Evolutionary conservation across 1,140 invertebrate genomes (phyloP), one percentile per base, ranked within the genome.

Genomic region (Vanessa atalanta): DNA sequence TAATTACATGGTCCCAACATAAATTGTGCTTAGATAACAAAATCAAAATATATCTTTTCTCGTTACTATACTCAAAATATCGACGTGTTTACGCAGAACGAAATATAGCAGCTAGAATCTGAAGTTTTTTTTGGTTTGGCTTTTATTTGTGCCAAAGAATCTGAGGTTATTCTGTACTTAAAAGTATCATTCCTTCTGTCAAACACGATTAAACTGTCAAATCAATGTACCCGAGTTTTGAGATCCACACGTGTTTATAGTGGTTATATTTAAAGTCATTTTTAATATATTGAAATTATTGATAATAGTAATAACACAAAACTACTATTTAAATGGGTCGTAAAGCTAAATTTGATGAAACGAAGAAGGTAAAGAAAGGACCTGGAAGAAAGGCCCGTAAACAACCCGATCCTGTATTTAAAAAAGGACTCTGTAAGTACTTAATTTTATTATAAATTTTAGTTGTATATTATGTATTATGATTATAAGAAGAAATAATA

Each of bases 331-430:
- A 88, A 76, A 98, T 98, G 98, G 98, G 98, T 72, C 94, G 97
- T 53, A 98, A 98, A 94, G 97, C 95, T 37, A 96, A 97, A 82
- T 98, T 96, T 86, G 93, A 94, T 79, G 94, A 94, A 76, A 94
- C 94, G 50, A 95, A 95, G 76, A 94, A 95, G 65, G 90, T 93
- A n/a, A 97, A 97, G 81, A 96, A 95, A 88, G 97, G 97, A 9
- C 96, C 96, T 43, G 97, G 97, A 1, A 94, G 95, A 74, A 98
- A 98, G 93, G 94, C 97, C 0, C 96, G 95, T 77, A 98, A 98
- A 88, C 97, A 98, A 83, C 94, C 95, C 68, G 94, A 96, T 78
- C 97, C 97, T 11, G 92, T 93, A 61, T 96, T 97, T 85, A 94
- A 94, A 76, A 94, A 94, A 79, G 91, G 93, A 82, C 83, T 95